Conservation (phyloP, 2,888 invertebrate species). For the Gasteruption jaculator region DNA sequence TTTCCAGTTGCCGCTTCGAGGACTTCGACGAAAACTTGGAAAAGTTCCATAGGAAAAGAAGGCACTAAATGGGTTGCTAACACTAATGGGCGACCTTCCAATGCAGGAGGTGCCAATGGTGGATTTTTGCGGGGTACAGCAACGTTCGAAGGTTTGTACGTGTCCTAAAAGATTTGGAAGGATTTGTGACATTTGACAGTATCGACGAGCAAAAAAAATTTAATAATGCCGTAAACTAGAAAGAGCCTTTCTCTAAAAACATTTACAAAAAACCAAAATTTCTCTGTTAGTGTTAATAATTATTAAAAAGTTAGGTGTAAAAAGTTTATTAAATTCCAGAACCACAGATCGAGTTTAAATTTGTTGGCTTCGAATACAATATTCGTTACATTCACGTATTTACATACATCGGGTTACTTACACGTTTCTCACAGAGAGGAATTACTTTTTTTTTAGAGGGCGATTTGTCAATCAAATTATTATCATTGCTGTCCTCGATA, state of each 20-base stretch:
- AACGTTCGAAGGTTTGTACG: slow-evolving; percentile 24
- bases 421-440: too few relatives aligned
- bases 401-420: too few relatives aligned
- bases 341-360: too few relatives aligned
- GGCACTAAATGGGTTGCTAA: slow-evolving; percentile 40
- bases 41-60: slow-evolving; percentile 37
- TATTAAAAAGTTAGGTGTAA: too few relatives aligned
- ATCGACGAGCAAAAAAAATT: slow-evolving; percentile 16
- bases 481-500: too few relatives aligned
- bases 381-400: too few relatives aligned
- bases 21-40: slow-evolving; percentile 37
- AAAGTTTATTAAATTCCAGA: too few relatives aligned
- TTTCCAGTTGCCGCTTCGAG: slow-evolving; percentile 35
- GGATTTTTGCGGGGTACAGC: slow-evolving; percentile 31
- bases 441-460: too few relatives aligned
- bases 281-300: too few relatives aligned
- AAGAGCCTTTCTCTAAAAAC: slow-evolving; percentile 2
- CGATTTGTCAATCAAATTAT: neutral
- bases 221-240: neutral
- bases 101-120: slow-evolving; percentile 24
- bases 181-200: slow-evolving; percentile 11
- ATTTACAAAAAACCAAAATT: too few relatives aligned
- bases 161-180: slow-evolving; percentile 19
- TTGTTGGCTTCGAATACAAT: too few relatives aligned
- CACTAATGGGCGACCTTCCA: slow-evolving; percentile 33